A percentile compares a stretch with the other conserved stretches of the same genome.
These are phyloP conservation scores for Adineta ricciae DNA, from an alignment of 2,888 invertebrate species.

Conservation along the genomic window DNA sequence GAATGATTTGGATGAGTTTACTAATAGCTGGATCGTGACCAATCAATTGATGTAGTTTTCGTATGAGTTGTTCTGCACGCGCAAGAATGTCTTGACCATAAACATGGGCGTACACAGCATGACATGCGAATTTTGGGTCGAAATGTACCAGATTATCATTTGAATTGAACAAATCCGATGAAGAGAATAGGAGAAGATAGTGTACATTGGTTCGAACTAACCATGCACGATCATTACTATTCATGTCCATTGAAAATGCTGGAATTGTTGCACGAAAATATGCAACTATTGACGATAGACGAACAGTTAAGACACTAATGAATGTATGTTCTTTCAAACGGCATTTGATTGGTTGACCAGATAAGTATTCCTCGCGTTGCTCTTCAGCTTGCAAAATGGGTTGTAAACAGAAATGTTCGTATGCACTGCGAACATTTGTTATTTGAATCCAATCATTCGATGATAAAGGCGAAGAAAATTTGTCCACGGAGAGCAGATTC, in stretches of 20 bases:
- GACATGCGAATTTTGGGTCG: background rate
- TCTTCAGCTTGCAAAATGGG: background rate
- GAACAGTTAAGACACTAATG: background rate
- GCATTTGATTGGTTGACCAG: background rate
- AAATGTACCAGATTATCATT: background rate
- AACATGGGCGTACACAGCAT: background rate
- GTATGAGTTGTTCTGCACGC: background rate
- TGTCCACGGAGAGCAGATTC: background rate
- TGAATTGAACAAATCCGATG: background rate
- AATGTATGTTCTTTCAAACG: background rate
- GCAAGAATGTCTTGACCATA: background rate
- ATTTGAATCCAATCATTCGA: background rate
- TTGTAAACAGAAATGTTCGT: background rate
- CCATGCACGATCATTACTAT: background rate
- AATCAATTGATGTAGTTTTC: background rate
- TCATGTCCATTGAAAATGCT: background rate
- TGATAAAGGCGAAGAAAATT: background rate
- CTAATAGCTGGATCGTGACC: background rate
- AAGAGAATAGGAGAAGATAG: background rate
- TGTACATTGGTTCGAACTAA: background rate
- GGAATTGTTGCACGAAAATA: slow-evolving; percentile 5
- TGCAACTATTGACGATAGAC: background rate
- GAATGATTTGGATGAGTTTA: background rate
- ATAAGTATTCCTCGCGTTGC: background rate
- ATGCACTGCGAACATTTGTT: background rate